Conservation (phyloP, 1,140 invertebrate species). For the Dermatophagoides farinae region DNA sequence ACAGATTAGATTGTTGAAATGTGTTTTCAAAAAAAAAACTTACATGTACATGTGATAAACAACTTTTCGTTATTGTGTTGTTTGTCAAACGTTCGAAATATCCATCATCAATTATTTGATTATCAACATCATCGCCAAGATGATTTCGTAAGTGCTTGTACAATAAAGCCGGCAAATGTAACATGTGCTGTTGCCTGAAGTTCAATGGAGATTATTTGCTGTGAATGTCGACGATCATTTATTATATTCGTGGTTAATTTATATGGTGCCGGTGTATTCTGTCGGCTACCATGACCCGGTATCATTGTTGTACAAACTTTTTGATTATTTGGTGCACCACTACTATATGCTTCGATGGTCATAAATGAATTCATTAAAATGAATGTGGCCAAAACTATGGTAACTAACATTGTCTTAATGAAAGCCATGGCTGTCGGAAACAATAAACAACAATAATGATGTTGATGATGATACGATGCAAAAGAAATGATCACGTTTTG, state of each 20-base stretch:
- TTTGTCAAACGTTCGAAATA: neutral
- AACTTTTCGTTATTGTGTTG: neutral
- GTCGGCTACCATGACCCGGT: neutral
- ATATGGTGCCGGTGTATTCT: neutral
- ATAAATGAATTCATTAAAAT: no score
- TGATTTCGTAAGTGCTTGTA: neutral
- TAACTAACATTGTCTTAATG: no score
- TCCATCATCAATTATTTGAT: neutral
- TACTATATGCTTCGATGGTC: neutral
- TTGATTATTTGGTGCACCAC: neutral
- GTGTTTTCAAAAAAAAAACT: neutral
- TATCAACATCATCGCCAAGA: neutral
- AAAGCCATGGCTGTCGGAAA: no score
- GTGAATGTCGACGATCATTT: neutral
- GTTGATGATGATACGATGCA: no score
- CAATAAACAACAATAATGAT: no score
- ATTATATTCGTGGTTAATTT: neutral
- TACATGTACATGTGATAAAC: neutral
- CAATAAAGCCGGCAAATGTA: constrained; percentile 7
- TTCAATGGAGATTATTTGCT: neutral
- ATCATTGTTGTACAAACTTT: constrained; percentile 2
- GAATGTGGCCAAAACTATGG: no score
- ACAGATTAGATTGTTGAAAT: neutral
- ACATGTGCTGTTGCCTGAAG: neutral
- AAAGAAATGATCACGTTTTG: no score